A percentile compares a stretch with the other conserved stretches of the same genome.
phyloP scores from a whole-genome alignment of 2,113 vertebrate genomes.

The Choloepus hoffmanni region DNA sequence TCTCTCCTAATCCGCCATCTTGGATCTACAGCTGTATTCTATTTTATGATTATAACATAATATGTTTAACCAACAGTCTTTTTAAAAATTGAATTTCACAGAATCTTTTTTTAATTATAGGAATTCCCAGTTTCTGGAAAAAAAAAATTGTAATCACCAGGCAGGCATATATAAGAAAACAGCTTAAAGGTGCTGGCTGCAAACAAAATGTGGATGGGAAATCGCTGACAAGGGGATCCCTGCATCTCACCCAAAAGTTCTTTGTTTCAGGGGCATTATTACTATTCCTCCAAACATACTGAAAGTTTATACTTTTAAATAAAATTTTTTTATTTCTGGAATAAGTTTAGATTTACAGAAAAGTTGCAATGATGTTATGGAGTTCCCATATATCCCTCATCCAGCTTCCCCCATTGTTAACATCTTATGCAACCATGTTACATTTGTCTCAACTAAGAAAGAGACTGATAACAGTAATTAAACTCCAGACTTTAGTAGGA shows the following conservation, averaged over 20 bases:
- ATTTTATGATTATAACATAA: neutral
- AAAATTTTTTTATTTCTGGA: neutral
- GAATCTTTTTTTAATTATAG: constrained; percentile 15
- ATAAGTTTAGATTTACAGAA: constrained; percentile 10
- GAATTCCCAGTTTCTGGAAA: constrained; percentile 20
- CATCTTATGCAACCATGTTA: neutral
- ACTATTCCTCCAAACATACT: neutral
- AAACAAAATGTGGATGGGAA: neutral
- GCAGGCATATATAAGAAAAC: constrained; percentile 10
- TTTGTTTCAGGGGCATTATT: neutral
- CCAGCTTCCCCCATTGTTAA: neutral
- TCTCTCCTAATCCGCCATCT: neutral
- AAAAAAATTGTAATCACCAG: constrained; percentile 27
- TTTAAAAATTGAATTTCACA: neutral
- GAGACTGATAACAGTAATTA: neutral
- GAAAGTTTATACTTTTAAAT: neutral
- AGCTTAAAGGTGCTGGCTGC: neutral
- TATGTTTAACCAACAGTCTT: neutral
- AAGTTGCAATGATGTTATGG: neutral
- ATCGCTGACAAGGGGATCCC: neutral
- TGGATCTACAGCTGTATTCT: neutral
- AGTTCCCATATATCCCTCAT: neutral
- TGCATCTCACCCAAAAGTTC: neutral
- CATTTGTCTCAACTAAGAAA: neutral
- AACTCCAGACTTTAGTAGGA: neutral